Percentiles rank a stretch among this genome's conserved stretches.
phyloP scores from a whole-genome alignment of 2,113 vertebrate genomes.

The Triplophysa dalaica region DNA sequence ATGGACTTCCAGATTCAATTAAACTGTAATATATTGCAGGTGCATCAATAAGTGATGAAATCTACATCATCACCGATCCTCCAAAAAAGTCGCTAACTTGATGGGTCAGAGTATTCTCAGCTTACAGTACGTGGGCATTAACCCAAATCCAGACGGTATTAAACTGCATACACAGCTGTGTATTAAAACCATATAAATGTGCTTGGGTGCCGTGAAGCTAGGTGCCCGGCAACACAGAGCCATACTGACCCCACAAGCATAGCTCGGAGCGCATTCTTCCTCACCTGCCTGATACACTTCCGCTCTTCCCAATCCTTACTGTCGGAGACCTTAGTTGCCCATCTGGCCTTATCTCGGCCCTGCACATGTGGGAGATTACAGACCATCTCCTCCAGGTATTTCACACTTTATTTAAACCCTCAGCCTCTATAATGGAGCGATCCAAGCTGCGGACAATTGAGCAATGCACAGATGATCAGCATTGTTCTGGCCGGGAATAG shows the following conservation, averaged over 20 bases:
- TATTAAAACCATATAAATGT: conserved; percentile 35
- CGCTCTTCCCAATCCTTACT: conserved; percentile 7
- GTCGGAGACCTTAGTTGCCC: conserved; percentile 33
- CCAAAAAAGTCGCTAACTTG: conserved; percentile 16
- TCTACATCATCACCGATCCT: too few species aligned
- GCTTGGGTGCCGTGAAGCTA: conserved; percentile 22
- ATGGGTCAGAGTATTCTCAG: conserved; percentile 49
- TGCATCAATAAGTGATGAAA: background rate
- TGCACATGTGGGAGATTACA: conserved; percentile 52
- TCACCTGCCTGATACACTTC: conserved; percentile 36
- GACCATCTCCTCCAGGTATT: conserved; percentile 51
- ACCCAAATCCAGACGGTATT: conserved; percentile 44
- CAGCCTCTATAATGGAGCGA: conserved; percentile 29
- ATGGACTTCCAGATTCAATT: conserved; percentile 16
- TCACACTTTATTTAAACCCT: conserved; percentile 46
- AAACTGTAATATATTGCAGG: background rate
- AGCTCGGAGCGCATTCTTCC: conserved; percentile 8
- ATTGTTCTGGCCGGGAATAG: conserved; percentile 25
- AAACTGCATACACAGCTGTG: conserved; percentile 16
- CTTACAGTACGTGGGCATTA: conserved; percentile 37
- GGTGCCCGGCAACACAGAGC: conserved; percentile 16
- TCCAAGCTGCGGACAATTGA: conserved; percentile 40
- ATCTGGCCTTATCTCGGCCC: conserved; percentile 43
- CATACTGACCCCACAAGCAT: conserved; percentile 16
- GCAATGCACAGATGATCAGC: conserved; percentile 37